Percentiles rank a stretch among this genome's conserved stretches.
Evolutionary conservation across 2,888 invertebrate genomes (phyloP).

Genomic region (Entomobrya proxima): DNA sequence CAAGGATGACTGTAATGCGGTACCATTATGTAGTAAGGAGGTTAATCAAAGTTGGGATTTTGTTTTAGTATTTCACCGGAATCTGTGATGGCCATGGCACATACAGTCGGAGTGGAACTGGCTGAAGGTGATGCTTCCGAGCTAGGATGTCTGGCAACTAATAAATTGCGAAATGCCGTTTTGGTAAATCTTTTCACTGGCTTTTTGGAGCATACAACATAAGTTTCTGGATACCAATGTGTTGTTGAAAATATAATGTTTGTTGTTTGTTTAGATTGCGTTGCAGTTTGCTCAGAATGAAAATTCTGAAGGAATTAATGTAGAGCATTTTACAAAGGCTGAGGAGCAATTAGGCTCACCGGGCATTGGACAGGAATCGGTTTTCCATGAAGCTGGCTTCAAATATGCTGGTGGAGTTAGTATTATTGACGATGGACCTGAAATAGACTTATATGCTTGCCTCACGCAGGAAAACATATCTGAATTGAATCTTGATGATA

Average conservation of each 20-base stretch:
- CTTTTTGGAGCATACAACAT: background rate
- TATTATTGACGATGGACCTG: conserved; percentile 66
- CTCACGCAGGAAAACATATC: conserved; percentile 36
- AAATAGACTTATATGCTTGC: conserved; percentile 62
- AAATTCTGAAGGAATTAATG: conserved; percentile 61
- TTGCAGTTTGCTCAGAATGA: conserved; percentile 69
- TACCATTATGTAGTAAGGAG: background rate
- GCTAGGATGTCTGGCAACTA: conserved; percentile 60
- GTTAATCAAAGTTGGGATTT: background rate
- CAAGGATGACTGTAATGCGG: background rate
- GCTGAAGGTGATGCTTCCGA: conserved; percentile 63
- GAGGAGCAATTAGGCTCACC: conserved; percentile 61
- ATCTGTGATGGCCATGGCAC: conserved; percentile 67
- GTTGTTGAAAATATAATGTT: no score
- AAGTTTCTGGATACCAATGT: no score
- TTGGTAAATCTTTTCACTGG: conserved; percentile 46
- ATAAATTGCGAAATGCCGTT: conserved; percentile 63
- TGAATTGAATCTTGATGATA: conserved; percentile 42
- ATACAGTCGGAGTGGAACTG: conserved; percentile 67
- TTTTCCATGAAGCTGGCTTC: conserved; percentile 16
- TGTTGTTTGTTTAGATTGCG: conserved; percentile 64
- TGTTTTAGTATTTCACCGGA: conserved; percentile 51
- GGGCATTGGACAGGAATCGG: conserved; percentile 53
- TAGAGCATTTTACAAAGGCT: conserved; percentile 68
- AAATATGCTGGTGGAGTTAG: conserved; percentile 61